Percentiles rank a stretch among this genome's conserved stretches.
phyloP scores from a whole-genome alignment of 2,113 vertebrate species.

The Erinaceus europaeus region DNA sequence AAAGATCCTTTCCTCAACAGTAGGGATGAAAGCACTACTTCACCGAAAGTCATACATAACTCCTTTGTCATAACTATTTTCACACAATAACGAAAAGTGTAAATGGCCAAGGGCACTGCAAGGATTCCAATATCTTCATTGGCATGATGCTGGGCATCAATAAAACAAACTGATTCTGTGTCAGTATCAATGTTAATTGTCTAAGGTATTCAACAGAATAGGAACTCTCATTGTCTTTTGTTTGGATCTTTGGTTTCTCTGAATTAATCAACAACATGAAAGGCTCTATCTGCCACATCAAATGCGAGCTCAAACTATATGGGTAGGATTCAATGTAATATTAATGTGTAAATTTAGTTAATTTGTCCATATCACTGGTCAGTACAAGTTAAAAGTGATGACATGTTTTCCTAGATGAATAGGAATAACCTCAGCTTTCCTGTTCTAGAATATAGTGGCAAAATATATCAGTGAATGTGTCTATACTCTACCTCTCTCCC shows the following conservation, averaged over 20 bases:
- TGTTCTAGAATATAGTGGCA: neutral
- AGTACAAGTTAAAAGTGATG: neutral
- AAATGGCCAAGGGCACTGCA: slow-evolving; percentile 67
- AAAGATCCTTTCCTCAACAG: slow-evolving; percentile 85
- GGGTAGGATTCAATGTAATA: neutral
- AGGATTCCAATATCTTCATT: slow-evolving; percentile 79
- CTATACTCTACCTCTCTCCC: too few species aligned
- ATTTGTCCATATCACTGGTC: neutral
- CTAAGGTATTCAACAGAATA: slow-evolving; percentile 75
- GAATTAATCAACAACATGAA: slow-evolving; percentile 77
- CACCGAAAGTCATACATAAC: too few species aligned
- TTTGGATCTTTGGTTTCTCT: slow-evolving; percentile 77
- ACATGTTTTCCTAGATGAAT: neutral
- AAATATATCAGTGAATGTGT: neutral
- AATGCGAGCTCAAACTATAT: neutral
- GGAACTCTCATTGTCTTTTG: slow-evolving; percentile 76
- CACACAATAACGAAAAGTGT: slow-evolving; percentile 74
- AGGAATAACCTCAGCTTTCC: neutral
- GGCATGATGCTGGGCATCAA: slow-evolving; percentile 73
- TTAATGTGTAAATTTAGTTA: neutral
- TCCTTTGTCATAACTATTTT: slow-evolving; percentile 79
- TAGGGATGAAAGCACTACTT: slow-evolving; percentile 85
- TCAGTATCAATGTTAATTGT: slow-evolving; percentile 75
- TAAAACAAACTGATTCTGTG: slow-evolving; percentile 72
- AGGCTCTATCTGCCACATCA: slow-evolving; percentile 77